These are phyloP conservation scores for Micromesistius poutassou DNA, from an alignment of 2,797 vertebrate genomes.

Conservation along the genomic window DNA sequence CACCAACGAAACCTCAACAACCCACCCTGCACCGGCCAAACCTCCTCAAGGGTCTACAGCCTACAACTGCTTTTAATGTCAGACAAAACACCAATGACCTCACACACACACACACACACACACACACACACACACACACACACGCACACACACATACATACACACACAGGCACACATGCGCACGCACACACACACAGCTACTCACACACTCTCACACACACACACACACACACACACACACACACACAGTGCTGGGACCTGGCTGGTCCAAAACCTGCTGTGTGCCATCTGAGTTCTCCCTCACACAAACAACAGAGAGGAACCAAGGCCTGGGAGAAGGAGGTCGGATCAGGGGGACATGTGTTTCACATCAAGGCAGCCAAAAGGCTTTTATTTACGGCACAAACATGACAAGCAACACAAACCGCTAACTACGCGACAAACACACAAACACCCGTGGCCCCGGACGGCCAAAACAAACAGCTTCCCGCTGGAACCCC, in stretches of 20 bases:
- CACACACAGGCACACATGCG: no score
- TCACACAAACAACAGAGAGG: background rate
- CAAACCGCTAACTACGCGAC: background rate
- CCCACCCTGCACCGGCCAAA: background rate
- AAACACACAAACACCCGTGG: background rate
- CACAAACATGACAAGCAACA: conserved; percentile 4
- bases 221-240: no score
- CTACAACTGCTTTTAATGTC: conserved; percentile 54
- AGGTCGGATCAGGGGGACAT: background rate
- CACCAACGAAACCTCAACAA: background rate
- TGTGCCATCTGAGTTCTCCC: conserved; percentile 15
- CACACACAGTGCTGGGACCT: background rate
- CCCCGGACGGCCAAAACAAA: conserved; percentile 12
- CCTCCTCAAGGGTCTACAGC: background rate
- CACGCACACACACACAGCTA: no score
- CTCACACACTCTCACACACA: no score
- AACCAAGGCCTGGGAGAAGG: background rate
- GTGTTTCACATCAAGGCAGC: background rate
- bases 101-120: background rate
- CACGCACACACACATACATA: no score
- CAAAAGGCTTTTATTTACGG: background rate
- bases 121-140: no score
- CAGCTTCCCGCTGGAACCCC: background rate
- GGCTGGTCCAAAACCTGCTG: background rate
- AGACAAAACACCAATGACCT: conserved; percentile 22